Conservation (phyloP, 2,888 invertebrate species). For the Dione vanillae region DNA sequence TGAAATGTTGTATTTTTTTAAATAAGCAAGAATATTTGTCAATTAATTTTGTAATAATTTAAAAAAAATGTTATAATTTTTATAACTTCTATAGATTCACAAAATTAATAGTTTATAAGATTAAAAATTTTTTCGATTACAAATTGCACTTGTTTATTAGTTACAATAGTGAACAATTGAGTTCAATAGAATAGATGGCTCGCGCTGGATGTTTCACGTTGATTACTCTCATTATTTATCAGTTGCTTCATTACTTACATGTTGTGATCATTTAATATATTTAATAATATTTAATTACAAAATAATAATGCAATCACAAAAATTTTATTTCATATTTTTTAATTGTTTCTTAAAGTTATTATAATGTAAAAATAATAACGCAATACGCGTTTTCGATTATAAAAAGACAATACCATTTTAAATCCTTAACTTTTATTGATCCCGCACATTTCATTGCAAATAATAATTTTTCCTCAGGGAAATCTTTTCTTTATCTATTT, state of each 20-base stretch:
- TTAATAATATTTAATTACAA: background rate
- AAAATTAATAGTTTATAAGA: no score
- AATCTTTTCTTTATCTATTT: conserved; percentile 43
- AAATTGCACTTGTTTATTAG: conserved; percentile 8
- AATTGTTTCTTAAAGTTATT: no score
- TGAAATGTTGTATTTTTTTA: no score
- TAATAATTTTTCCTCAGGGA: conserved; percentile 39
- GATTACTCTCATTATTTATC: conserved; percentile 8
- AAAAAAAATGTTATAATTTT: no score
- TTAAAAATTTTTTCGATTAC: background rate
- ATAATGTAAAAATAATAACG: background rate
- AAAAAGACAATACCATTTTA: conserved; percentile 4
- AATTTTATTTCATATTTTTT: no score
- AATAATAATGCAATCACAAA: background rate
- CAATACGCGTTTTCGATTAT: background rate
- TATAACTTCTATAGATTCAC: no score
- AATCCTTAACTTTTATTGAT: conserved; percentile 18
- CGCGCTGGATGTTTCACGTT: background rate
- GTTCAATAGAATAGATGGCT: conserved; percentile 15
- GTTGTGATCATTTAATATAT: background rate
- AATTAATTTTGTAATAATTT: no score
- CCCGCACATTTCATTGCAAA: conserved; percentile 21
- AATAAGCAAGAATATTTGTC: no score
- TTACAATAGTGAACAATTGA: conserved; percentile 7
- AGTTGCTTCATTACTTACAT: conserved; percentile 8